phyloP scores from a whole-genome alignment of 2,113 vertebrate species.

The Morone saxatilis region DNA sequence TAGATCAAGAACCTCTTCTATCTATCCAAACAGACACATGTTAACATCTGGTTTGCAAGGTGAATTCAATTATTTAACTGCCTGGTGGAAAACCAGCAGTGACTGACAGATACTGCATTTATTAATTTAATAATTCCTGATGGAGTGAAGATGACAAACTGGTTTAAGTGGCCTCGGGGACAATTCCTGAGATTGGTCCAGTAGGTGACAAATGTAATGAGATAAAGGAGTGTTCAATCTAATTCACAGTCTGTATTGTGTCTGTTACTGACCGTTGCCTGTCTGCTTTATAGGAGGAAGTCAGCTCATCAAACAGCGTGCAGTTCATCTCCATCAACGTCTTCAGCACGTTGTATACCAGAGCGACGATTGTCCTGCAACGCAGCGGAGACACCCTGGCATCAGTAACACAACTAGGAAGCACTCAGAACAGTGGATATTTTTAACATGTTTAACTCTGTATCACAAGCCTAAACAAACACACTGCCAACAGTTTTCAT shows the following conservation, averaged over 20 bases:
- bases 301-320: constrained; percentile 96
- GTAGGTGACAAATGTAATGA: not conserved
- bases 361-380: constrained; percentile 94
- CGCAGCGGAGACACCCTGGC: constrained; percentile 17
- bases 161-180: not conserved
- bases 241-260: not conserved
- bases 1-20: not conserved
- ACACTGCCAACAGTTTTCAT: no score
- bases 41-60: not conserved
- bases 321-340: constrained; percentile 99
- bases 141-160: not conserved
- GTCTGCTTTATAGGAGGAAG: constrained; percentile 95
- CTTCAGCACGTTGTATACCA: constrained; percentile 98
- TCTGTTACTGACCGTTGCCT: constrained; percentile 87
- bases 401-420: not conserved
- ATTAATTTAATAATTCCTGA: not conserved
- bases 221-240: not conserved
- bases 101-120: not conserved
- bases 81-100: not conserved
- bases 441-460: not conserved
- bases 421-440: not conserved
- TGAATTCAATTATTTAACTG: not conserved
- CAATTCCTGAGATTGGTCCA: not conserved
- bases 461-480: not conserved
- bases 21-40: not conserved